These are phyloP conservation scores for Conus betulinus DNA, from an alignment of 1,140 invertebrate genomes.

Conservation along the genomic window DNA sequence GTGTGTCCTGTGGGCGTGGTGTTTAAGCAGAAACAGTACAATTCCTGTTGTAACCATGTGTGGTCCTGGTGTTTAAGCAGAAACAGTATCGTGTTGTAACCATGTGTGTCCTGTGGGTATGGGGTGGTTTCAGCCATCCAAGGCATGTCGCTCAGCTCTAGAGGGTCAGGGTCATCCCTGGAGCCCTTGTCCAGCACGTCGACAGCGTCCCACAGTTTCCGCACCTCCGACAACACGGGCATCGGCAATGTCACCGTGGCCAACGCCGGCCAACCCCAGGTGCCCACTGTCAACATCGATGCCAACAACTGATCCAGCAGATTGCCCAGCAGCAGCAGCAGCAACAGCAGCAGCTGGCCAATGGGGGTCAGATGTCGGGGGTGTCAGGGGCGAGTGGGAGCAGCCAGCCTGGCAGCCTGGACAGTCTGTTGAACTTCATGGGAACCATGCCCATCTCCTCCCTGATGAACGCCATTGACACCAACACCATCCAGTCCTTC, in stretches of 20 bases:
- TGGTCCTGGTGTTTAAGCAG: too few species aligned
- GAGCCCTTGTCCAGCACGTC: slow-evolving; percentile 34
- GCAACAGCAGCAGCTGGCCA: background rate
- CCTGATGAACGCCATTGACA: slow-evolving; percentile 29
- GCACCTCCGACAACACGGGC: slow-evolving; percentile 47
- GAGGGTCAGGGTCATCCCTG: slow-evolving; percentile 29
- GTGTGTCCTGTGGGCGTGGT: too few species aligned
- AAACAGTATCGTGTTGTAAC: too few species aligned
- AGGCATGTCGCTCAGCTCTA: slow-evolving; percentile 14
- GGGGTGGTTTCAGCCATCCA: background rate
- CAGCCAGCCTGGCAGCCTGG: slow-evolving; percentile 36
- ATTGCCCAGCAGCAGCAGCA: slow-evolving; percentile 27
- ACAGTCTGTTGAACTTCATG: slow-evolving; percentile 33
- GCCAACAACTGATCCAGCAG: slow-evolving; percentile 42
- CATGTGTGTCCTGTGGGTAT: too few species aligned
- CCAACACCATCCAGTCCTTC: slow-evolving; percentile 33
- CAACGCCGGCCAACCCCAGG: slow-evolving; percentile 34
- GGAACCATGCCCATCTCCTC: slow-evolving; percentile 16
- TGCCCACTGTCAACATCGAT: slow-evolving; percentile 35
- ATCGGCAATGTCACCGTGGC: slow-evolving; percentile 54
- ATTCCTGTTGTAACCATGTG: too few species aligned
- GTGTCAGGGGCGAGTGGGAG: background rate
- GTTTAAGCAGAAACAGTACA: too few species aligned
- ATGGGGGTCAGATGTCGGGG: background rate
- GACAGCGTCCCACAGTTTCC: slow-evolving; percentile 36